phyloP scores from a whole-genome alignment of 2,113 vertebrate species.

The Podarcis muralis region DNA sequence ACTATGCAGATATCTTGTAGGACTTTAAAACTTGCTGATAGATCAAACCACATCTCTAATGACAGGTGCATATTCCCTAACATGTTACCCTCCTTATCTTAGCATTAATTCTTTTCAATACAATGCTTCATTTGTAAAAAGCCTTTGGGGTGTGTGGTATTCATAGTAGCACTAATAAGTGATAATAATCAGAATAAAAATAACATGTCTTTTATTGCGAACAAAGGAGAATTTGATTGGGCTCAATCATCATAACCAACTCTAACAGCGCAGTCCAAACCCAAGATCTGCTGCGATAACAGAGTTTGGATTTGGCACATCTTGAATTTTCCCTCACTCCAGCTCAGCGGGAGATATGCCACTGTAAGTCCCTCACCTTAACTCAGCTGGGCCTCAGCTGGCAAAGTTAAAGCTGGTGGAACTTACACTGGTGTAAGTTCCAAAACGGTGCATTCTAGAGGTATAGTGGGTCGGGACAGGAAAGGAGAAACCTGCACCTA shows the following conservation, averaged over 20 bases:
- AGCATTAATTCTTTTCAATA: background rate
- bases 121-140: background rate
- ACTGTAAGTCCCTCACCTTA: no score
- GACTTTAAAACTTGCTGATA: conserved; percentile 36
- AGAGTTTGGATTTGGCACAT: no score
- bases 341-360: no score
- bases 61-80: conserved; percentile 8
- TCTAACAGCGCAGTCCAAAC: background rate
- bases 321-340: no score
- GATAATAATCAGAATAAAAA: background rate
- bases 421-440: no score
- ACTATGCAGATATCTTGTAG: background rate
- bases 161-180: background rate
- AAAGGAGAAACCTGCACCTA: no score
- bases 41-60: conserved; percentile 16
- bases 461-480: no score
- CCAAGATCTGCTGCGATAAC: no score
- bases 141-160: background rate
- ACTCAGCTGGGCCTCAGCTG: no score
- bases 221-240: background rate
- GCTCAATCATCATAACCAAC: background rate
- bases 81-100: background rate
- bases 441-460: no score
- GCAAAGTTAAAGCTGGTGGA: no score
- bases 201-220: background rate